Evolutionary conservation across 1,140 invertebrate species (phyloP), one percentile per base, ranked within the genome.

Genomic region (Neomicropteryx cornuta): DNA sequence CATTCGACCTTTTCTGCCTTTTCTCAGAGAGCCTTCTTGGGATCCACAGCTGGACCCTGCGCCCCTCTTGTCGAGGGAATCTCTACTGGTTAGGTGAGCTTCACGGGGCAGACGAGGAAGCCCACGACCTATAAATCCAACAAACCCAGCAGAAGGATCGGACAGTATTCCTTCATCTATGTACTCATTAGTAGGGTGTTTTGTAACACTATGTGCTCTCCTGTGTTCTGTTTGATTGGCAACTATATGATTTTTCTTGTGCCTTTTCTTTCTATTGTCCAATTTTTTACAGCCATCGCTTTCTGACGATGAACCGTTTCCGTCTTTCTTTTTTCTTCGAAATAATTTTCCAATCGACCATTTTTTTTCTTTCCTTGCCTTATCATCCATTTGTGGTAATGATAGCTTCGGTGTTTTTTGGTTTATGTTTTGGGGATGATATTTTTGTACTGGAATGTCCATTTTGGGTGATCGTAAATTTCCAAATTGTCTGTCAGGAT

Each of bases 341-440:
- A 83, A 80, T 2, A 85, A 62, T 45, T 76, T 75, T 13, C 80
- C 79, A 4, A 83, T 68, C 0, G 78, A 77, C 81, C 81, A 83
- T 60, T 81, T 82, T 54, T 79, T 79, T 33, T 75, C 62, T 50
- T 67, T 67, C 43, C 3, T 10, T 6, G 8, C 23, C 13, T 27
- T 27, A 27, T 13, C 23, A 27, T 27, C 23, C 23, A 27, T 13
- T 8, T 8, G 23, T 27, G 23, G n/a, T 27, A 8, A 13, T 27
- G 23, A 8, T 8, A 27, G 13, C 8, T 27, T 27, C 23, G 23
- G 23, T 8, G 23, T 27, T 13, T 8, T 27, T 8, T 27, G 23
- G 23, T 27, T 13, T 27, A 8, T 13, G 23, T 27, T n/a, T n/a
- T n/a, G n/a, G n/a, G n/a, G n/a, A n/a, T n/a, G n/a, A n/a, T n/a